Base-by-base conservation (phyloP, 2,113 vertebrate species). In the Probosciger aterrimus region DNA sequence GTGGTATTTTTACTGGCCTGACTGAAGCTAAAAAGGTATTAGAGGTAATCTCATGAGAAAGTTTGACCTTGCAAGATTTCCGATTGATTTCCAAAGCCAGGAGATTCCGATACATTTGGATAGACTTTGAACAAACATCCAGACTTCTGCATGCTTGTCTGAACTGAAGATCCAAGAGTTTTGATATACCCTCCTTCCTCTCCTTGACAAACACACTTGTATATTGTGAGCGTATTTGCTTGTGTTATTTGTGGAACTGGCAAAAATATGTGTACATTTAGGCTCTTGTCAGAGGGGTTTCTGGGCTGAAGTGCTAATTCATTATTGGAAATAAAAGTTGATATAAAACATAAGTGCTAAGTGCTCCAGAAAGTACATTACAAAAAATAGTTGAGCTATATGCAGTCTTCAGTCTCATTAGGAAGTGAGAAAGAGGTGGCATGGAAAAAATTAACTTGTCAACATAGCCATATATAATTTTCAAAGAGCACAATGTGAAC, bases 391-490 rank as follows among this genome's bases (percentile, higher is more conserved):
- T 90, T 93, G 79, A 88, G 85, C 73, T 97, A 65, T 69, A 80
- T 73, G 67, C 63, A 90, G 82, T 67, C 71, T 95, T 91, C 88
- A 86, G 59, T 90, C 59, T 97, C 87, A 91, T 96, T 97, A 80
- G 35, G 75, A 90, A 96, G 93, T 82, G 93, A 94, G 64, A 93
- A 96, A 91, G 91, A 94, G 82, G 92, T 94, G 67, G 73, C 92
- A 96, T 95, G 92, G 93, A 96, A 95, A 97, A 95, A 87, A 95
- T 94, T 96, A 96, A 96, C 88, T 94, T 97, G 96, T 96, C 93
- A 96, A 9, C 85, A 81, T 60, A 95, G 71, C 47, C 76, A 65
- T 95, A 88, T 69, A 93, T 94, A 92, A 96, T 92, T 96, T 93
- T 91, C 93, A 96, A 93, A 95, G 62, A 89, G 55, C 69, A 81